Evolutionary conservation across 2,113 vertebrate species (phyloP).

Genomic region (Hippocampus abdominalis): DNA sequence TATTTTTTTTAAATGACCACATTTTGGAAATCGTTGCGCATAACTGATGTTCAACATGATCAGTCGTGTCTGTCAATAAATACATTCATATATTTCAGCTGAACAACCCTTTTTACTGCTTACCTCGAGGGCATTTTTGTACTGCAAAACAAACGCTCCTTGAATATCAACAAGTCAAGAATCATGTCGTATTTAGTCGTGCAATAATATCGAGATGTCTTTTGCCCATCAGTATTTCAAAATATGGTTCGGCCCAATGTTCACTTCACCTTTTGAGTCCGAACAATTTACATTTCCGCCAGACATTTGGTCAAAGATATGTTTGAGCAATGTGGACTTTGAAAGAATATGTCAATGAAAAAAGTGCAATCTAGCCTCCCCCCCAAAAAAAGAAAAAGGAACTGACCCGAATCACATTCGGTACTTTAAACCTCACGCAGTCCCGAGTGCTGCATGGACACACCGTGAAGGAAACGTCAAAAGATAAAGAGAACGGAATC

Average conservation of each 20-base stretch:
- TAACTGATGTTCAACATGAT: background rate
- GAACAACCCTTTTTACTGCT: background rate
- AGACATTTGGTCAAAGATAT: background rate
- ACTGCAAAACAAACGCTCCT: background rate
- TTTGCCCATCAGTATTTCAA: background rate
- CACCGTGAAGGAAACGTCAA: background rate
- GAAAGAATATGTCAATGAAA: background rate
- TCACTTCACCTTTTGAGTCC: background rate
- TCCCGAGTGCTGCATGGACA: background rate
- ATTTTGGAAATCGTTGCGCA: background rate
- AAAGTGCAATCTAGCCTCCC: background rate
- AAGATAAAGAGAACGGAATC: background rate
- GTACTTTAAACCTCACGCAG: background rate
- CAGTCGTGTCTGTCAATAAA: background rate
- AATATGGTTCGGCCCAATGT: background rate
- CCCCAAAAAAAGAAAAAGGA: background rate
- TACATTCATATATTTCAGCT: background rate
- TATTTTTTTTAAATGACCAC: background rate
- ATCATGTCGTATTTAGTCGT: background rate
- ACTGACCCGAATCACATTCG: background rate
- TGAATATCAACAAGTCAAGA: background rate
- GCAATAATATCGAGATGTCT: background rate
- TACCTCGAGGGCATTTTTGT: background rate
- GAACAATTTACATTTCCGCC: background rate
- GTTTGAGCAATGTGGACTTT: background rate